Evolutionary conservation across 2,113 vertebrate species (phyloP).

Genomic region (Triplophysa siluroides): DNA sequence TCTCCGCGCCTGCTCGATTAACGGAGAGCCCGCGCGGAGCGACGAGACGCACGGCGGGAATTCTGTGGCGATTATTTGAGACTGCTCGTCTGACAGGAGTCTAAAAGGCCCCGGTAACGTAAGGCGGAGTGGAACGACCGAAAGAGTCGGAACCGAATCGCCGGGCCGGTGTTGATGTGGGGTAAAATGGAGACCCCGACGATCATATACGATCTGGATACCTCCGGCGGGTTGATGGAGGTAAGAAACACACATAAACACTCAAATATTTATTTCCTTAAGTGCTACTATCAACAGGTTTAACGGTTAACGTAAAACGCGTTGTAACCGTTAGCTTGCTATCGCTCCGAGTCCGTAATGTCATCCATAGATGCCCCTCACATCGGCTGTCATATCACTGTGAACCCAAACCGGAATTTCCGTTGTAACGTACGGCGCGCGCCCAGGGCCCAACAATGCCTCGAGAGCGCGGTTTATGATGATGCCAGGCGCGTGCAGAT

Average conservation of each 20-base stretch:
- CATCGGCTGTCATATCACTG: not conserved
- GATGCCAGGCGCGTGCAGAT: constrained; percentile 47
- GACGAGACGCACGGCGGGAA: constrained; percentile 41
- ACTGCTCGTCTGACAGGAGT: not conserved
- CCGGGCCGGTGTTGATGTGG: constrained; percentile 80
- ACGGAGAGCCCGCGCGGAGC: constrained; percentile 32
- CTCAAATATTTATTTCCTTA: not conserved
- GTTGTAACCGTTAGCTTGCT: not conserved
- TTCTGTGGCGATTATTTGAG: not conserved
- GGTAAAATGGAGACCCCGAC: constrained; percentile 89
- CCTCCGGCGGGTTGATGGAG: constrained; percentile 87
- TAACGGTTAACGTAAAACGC: not conserved
- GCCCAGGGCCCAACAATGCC: constrained; percentile 51
- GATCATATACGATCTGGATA: constrained; percentile 89
- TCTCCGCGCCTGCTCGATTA: constrained; percentile 36
- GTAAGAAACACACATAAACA: constrained; percentile 65
- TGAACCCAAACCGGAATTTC: not conserved
- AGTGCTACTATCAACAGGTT: not conserved
- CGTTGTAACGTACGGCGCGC: constrained; percentile 7
- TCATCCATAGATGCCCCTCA: not conserved
- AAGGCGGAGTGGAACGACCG: not conserved
- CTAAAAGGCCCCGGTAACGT: not conserved
- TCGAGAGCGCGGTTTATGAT: constrained; percentile 40
- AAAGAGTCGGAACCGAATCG: constrained; percentile 15
- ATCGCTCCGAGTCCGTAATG: not conserved